These are phyloP conservation scores for Phainopepla nitens DNA, from an alignment of 2,113 vertebrate species.

Conservation along the genomic window DNA sequence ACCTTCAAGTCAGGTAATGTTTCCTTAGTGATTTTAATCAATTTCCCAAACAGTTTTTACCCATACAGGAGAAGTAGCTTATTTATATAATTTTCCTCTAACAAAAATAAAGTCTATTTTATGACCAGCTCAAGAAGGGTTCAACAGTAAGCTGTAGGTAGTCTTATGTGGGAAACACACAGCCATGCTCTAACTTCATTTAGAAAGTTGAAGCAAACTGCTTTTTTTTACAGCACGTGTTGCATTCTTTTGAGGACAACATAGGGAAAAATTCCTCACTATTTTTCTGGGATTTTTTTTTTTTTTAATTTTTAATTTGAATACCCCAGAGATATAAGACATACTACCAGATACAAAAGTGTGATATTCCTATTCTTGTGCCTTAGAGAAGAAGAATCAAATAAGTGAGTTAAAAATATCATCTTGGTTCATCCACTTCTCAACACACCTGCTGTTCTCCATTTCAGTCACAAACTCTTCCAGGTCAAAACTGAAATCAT, in stretches of 20 bases:
- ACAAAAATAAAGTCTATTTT: conserved; percentile 13
- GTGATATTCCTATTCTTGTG: background rate
- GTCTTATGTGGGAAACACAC: background rate
- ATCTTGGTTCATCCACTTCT: conserved; percentile 45
- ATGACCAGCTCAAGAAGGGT: background rate
- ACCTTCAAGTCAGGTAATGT: background rate
- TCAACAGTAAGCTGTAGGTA: background rate
- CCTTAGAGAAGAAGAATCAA: conserved; percentile 43
- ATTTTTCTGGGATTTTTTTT: background rate
- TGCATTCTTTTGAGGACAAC: background rate
- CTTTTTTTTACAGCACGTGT: background rate
- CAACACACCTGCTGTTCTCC: conserved; percentile 63
- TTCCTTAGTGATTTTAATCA: background rate
- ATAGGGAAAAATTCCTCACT: background rate
- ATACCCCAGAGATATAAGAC: background rate
- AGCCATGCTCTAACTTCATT: background rate
- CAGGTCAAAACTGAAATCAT: conserved; percentile 66
- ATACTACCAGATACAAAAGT: background rate
- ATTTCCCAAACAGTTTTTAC: background rate
- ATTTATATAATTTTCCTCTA: background rate
- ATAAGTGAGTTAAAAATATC: conserved; percentile 61
- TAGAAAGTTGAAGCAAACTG: background rate
- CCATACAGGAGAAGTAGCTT: background rate
- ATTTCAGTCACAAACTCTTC: conserved; percentile 54
- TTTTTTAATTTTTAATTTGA: background rate